These are phyloP conservation scores for Formica selysi DNA, from an alignment of 1,140 invertebrate genomes.

Conservation along the genomic window DNA sequence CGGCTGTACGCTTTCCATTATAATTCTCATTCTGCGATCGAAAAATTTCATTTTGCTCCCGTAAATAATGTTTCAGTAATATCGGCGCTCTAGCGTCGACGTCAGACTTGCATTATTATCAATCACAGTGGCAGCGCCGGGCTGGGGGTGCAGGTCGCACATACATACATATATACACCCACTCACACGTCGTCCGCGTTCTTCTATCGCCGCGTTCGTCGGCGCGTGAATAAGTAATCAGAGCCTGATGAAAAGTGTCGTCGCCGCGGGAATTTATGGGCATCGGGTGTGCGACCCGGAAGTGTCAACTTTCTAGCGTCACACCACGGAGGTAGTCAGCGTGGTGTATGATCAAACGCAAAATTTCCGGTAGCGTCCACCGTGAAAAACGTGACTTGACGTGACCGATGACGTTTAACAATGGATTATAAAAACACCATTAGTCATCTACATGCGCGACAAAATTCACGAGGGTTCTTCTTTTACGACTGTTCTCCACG, in stretches of 20 bases:
- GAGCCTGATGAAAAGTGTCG: slow-evolving; percentile 79
- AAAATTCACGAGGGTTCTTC: slow-evolving; percentile 2
- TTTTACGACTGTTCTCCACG: neutral
- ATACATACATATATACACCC: neutral
- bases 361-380: slow-evolving; percentile 55
- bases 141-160: slow-evolving; percentile 41
- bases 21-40: slow-evolving; percentile 57
- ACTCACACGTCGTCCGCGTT: slow-evolving; percentile 66
- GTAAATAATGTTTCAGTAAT: slow-evolving; percentile 80
- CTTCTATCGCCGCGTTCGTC: slow-evolving; percentile 73
- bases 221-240: slow-evolving; percentile 80
- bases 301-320: slow-evolving; percentile 72
- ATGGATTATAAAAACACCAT: slow-evolving; percentile 63
- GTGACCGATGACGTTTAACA: slow-evolving; percentile 58
- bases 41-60: slow-evolving; percentile 78
- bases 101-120: slow-evolving; percentile 78
- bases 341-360: slow-evolving; percentile 48
- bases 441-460: slow-evolving; percentile 48
- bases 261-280: slow-evolving; percentile 76
- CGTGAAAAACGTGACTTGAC: slow-evolving; percentile 60
- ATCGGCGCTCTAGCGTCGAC: slow-evolving; percentile 73
- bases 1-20: slow-evolving; percentile 54
- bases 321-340: slow-evolving; percentile 33
- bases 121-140: slow-evolving; percentile 75
- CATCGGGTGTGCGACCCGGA: slow-evolving; percentile 74